These are phyloP conservation scores for Saccostrea glomerata DNA, from an alignment of 1,140 invertebrate genomes.

Conservation along the genomic window DNA sequence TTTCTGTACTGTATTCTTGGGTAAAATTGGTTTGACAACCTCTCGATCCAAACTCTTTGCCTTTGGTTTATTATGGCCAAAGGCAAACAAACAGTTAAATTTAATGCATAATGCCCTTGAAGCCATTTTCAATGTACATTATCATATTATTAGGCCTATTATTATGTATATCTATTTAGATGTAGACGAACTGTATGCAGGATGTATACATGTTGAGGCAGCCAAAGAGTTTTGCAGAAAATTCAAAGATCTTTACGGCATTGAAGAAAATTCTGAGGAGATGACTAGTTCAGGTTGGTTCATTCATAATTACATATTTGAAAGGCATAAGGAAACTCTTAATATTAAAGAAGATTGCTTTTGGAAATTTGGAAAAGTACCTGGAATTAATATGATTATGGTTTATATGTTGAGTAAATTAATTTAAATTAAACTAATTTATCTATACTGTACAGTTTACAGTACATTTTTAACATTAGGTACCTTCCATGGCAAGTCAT, in stretches of 20 bases:
- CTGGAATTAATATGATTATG: too few species aligned
- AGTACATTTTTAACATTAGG: background rate
- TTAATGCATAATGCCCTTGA: too few species aligned
- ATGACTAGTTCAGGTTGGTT: background rate
- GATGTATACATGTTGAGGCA: conserved; percentile 11
- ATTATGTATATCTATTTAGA: background rate
- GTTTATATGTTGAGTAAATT: too few species aligned
- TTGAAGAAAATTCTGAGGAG: conserved; percentile 5
- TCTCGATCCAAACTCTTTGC: too few species aligned
- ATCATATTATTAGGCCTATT: too few species aligned
- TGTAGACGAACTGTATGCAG: conserved; percentile 5
- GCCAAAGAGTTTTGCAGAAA: background rate
- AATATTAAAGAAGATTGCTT: background rate
- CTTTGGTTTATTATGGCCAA: too few species aligned
- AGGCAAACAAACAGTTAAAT: too few species aligned
- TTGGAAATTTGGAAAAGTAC: background rate
- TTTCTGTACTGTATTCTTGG: too few species aligned
- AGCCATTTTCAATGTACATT: too few species aligned
- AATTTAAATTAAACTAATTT: too few species aligned
- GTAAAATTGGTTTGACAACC: too few species aligned
- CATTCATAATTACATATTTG: background rate
- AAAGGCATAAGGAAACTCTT: background rate
- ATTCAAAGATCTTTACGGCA: background rate
- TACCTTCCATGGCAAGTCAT: background rate
- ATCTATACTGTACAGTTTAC: too few species aligned